phyloP scores from a whole-genome alignment of 1,140 invertebrate genomes.

The Acromyrmex echinatior region DNA sequence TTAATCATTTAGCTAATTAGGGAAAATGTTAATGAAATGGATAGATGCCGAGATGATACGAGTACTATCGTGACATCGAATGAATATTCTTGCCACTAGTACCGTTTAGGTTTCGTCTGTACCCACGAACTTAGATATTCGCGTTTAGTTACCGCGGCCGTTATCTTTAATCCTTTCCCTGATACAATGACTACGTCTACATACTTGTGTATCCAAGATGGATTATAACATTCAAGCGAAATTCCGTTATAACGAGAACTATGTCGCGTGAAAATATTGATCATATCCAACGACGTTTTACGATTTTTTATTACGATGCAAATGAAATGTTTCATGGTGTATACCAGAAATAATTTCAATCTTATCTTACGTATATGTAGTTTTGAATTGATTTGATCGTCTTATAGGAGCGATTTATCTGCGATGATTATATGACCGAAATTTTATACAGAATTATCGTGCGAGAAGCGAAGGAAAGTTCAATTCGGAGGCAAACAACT shows the following conservation, averaged over 20 bases:
- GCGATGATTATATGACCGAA: background rate
- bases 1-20: slow-evolving; percentile 30
- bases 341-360: background rate
- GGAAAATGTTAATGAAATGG: slow-evolving; percentile 25
- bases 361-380: background rate
- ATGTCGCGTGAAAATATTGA: slow-evolving; percentile 35
- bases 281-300: background rate
- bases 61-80: slow-evolving; percentile 36
- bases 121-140: slow-evolving; percentile 44
- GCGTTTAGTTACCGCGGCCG: slow-evolving; percentile 44
- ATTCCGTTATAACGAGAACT: slow-evolving; percentile 34
- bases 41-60: slow-evolving; percentile 1
- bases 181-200: slow-evolving; percentile 12
- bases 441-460: slow-evolving; percentile 28
- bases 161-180: slow-evolving; percentile 49
- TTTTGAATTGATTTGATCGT: slow-evolving; percentile 2
- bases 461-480: slow-evolving; percentile 13
- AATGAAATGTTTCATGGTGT: background rate
- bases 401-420: background rate
- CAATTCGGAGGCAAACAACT: background rate
- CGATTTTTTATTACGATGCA: background rate
- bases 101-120: slow-evolving; percentile 50
- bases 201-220: slow-evolving; percentile 2
- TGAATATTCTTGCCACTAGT: slow-evolving; percentile 19
- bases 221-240: slow-evolving; percentile 44